A percentile compares a stretch with the other conserved stretches of the same genome.
Conservation (phyloP, 2,113 vertebrate genomes). For the Eulacestoma nigropectus region DNA sequence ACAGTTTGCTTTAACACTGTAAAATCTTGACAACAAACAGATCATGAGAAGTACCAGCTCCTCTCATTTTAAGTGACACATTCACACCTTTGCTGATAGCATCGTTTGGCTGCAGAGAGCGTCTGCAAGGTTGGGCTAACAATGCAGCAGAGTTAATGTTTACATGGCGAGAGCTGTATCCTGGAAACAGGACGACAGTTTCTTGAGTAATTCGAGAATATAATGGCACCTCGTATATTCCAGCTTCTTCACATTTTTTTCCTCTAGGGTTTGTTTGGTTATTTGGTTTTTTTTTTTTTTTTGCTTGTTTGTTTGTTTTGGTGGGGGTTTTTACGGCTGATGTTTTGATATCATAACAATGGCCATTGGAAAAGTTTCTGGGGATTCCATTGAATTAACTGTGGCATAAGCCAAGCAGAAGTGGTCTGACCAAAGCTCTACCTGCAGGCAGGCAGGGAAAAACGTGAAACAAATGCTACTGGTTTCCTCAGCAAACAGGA, state of each 20-base stretch:
- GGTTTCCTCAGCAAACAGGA: neutral
- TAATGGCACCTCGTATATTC: neutral
- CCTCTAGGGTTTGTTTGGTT: neutral
- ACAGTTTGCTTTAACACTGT: neutral
- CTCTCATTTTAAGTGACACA: neutral
- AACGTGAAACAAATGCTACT: neutral
- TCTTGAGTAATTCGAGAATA: neutral
- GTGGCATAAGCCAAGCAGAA: neutral
- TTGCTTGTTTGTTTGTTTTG: neutral
- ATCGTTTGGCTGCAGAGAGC: neutral
- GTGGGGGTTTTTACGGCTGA: neutral
- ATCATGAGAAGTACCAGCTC: neutral
- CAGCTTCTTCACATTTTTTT: neutral
- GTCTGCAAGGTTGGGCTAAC: neutral
- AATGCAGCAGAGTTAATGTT: neutral
- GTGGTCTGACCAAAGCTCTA: neutral
- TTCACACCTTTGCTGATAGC: conserved; percentile 39
- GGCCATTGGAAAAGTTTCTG: neutral
- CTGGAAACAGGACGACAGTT: neutral
- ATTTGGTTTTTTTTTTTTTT: no score
- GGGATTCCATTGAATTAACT: neutral
- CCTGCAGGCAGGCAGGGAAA: neutral
- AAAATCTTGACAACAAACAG: conserved; percentile 33
- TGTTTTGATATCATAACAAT: neutral
- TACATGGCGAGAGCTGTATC: neutral